Base-by-base conservation (phyloP, 2,113 vertebrate species). In the Arenaria interpres region DNA sequence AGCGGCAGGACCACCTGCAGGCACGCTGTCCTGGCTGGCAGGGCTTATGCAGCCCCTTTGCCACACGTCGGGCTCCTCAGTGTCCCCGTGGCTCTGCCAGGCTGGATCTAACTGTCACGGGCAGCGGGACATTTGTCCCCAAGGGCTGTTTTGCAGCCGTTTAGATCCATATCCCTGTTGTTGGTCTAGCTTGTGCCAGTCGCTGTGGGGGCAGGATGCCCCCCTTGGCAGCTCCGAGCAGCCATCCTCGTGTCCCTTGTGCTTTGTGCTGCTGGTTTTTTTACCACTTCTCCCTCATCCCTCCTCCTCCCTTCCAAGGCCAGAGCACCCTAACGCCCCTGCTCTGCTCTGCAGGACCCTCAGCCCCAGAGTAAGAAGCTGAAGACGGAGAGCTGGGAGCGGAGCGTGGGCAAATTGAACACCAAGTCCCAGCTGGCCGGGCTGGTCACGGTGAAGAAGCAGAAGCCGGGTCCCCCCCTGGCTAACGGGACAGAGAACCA, bases 301-400 rank as follows among this genome's bases (percentile, higher is more conserved):
- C 33, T 24, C 32, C 41, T 3, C 9, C 4, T 20, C 35, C n/a
- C 25, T 15, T 14, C 24, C 9, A 0, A 25, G 39, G 30, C 68
- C 24, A 13, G 8, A 66, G 71, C 71, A 33, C 17, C 57, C 69
- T 87, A 28, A 88, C 9, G 11, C 21, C 73, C 13, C 4, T 2
- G 4, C 37, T 96, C 19, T 56, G 6, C 69, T 39, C 88, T 20
- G 0, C 87, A 98, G 98, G 94, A 92, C 3, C 30, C 85, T 6
- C 84, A 92, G 84, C 92, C 91, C 88, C 96, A 77, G 56, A 92
- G 90, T 43, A 98, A 99, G 97, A 99, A 91, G 89, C 96, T 76
- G n/a, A 99, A 98, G 82, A 82, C 57, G 1, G 98, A 99, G 95
- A 98, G 96, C 88, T 99, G 98, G 98, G 99, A 99, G 90, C 96